Evolutionary conservation across 2,797 vertebrate genomes (phyloP).

Genomic region (Xenopus petersii): DNA sequence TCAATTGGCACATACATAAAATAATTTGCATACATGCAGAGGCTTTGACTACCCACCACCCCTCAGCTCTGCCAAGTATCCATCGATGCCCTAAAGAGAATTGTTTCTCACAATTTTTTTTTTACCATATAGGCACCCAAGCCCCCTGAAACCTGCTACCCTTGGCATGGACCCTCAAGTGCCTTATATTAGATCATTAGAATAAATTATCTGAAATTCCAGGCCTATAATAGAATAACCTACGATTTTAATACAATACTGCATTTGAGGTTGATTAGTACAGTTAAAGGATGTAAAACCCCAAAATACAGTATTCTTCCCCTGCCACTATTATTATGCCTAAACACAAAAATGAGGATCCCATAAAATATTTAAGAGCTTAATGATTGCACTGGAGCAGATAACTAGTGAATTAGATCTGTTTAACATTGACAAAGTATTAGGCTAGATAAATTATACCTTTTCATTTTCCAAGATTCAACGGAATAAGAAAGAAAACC

Average conservation of each 20-base stretch:
- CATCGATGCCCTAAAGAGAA: too few species aligned
- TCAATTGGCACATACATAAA: too few species aligned
- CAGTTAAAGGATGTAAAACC: conserved; percentile 6
- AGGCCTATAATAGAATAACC: conserved; percentile 10
- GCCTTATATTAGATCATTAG: too few species aligned
- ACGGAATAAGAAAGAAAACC: conserved; percentile 58
- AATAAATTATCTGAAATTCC: too few species aligned
- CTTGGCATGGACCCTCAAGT: too few species aligned
- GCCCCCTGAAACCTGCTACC: too few species aligned
- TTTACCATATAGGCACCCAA: too few species aligned
- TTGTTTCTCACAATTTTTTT: too few species aligned
- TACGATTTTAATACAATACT: neutral
- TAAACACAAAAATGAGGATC: conserved; percentile 52
- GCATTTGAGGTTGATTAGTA: neutral
- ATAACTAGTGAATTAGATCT: conserved; percentile 67
- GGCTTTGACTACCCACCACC: too few species aligned
- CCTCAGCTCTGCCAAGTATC: too few species aligned
- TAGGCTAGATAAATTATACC: conserved; percentile 62
- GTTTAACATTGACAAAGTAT: conserved; percentile 64
- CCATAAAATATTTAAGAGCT: conserved; percentile 66
- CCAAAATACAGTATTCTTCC: conserved; percentile 7
- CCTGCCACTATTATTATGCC: conserved; percentile 49
- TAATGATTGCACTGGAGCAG: conserved; percentile 60
- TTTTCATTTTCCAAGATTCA: conserved; percentile 54
- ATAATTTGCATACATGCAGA: too few species aligned